Evolutionary conservation across 2,113 vertebrate species (phyloP), one percentile per base, ranked within the genome.

Genomic region (Stercorarius parasiticus): DNA sequence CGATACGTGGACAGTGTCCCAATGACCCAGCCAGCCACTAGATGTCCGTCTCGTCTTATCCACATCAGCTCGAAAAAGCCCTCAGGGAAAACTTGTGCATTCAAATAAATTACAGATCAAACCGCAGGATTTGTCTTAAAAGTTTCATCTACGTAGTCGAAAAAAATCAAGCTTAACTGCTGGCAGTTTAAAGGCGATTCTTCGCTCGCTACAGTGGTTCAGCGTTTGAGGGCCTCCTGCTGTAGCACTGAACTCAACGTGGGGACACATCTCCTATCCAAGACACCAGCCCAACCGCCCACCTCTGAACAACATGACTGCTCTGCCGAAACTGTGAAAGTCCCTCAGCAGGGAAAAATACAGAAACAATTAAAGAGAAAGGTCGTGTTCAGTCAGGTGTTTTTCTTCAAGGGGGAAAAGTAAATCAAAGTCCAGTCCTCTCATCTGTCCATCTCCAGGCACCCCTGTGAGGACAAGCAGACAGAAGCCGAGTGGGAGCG

Each of bases 41-140:
- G 97, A 81, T 96, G 97, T 96, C 97, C 38, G 3, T 95, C 70
- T 94, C 56, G 59, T 85, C 74, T 76, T 83, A 83, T 9, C 12
- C 38, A 85, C 67, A 55, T 23, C 42, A 49, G 64, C 43, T 72
- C 42, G 59, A 25, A 82, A 81, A 65, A 84, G 15, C 26, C 45
- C 34, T 55, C 14, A 11, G 38, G 56, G 47, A 93, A 76, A 42
- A 73, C 13, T 12, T 42, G 4, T 13, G 49, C 5, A 0, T 36
- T 79, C 64, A 40, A 71, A 80, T 77, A 71, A 83, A 93, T 79
- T 64, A 59, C 34, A 34, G 62, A 42, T 50, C 45, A 38, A 94
- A 70, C 36, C 0, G 0, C 42, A 85, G n/a, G 32, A 87, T 70
- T 86, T 69, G 15, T 72, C 86, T 72, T 84, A 23, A 42, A 95